Evolutionary conservation across 2,113 vertebrate genomes (phyloP), one percentile per base, ranked within the genome.

Genomic region (Hydrochoerus hydrochaeris): DNA sequence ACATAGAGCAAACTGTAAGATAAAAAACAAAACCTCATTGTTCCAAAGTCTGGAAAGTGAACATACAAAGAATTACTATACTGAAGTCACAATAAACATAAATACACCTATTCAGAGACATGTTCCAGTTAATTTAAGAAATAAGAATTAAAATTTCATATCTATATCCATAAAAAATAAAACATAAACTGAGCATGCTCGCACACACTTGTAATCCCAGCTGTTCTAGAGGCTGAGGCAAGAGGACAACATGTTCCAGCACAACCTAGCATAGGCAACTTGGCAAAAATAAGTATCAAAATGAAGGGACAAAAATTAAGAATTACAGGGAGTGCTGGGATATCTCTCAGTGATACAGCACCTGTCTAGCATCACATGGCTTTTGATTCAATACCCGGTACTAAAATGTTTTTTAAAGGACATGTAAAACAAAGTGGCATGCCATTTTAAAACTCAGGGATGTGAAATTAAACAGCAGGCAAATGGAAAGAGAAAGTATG

Each of bases 1-100:
- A 97, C 95, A 90, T n/a, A 78, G 83, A 89, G 32, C 4, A 94
- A 97, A 84, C 77, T 78, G 19, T 32, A 49, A 78, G 26, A 49
- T 24, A 75, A 41, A 75, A 78, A 78, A 14, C 83, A 87, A 86
- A 20, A 85, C 38, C 0, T 73, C 4, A 86, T 81, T 38, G 94
- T 84, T 73, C n/a, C 16, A 93, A 91, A 91, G 44, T 80, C 46
- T 94, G 9, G 5, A 63, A 94, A 88, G 13, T 58, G 13, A 14
- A 87, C 77, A 92, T 73, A n/a, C 13, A 77, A 44, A 60, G 62
- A 77, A 91, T 17, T 12, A 94, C 52, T 32, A 78, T 38, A 28
- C 26, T 38, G 44, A 87, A 95, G 71, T 96, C 1, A 87, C n/a
- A 87, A 71, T 83, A 90, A 88, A 60, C n/a, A 89, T 63, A 92